Percentiles rank a stretch among this genome's conserved stretches.
phyloP scores from a whole-genome alignment of 1,140 invertebrate species.

The Dufourea novaeangliae region DNA sequence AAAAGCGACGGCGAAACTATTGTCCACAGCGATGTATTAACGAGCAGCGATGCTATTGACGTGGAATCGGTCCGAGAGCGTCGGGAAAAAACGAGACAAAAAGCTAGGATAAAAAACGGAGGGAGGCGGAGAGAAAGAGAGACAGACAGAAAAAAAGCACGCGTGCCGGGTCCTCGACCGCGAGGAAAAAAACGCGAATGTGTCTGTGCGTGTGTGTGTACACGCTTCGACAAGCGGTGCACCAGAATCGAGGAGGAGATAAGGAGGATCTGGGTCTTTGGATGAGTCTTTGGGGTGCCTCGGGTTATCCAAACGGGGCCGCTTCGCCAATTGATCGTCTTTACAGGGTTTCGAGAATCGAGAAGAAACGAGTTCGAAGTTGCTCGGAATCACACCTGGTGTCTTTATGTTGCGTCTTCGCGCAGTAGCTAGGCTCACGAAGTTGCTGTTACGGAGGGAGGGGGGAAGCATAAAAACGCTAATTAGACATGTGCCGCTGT shows the following conservation, averaged over 20 bases:
- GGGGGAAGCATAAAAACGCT: too few species aligned
- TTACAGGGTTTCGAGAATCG: neutral
- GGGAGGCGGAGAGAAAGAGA: neutral
- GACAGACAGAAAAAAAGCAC: slow-evolving; percentile 4
- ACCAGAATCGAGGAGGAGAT: slow-evolving; percentile 21
- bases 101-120: neutral
- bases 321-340: neutral
- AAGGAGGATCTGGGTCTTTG: slow-evolving; percentile 12
- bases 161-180: slow-evolving; percentile 47
- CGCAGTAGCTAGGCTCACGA: too few species aligned
- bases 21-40: slow-evolving; percentile 71
- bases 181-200: slow-evolving; percentile 47
- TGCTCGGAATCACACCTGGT: too few species aligned
- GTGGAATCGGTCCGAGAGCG: slow-evolving; percentile 62
- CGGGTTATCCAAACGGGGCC: neutral
- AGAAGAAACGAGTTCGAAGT: slow-evolving; percentile 36
- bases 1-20: slow-evolving; percentile 65
- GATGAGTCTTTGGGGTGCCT: too few species aligned
- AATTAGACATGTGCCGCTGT: too few species aligned
- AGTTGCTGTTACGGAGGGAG: too few species aligned
- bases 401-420: too few species aligned
- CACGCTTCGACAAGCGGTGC: slow-evolving; percentile 9
- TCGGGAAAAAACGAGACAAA: slow-evolving; percentile 51
- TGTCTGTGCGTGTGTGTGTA: slow-evolving; percentile 37
- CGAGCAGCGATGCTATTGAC: slow-evolving; percentile 68